Base-by-base conservation (phyloP, 92 coral and sea anemone species). In the Metridium senile region DNA sequence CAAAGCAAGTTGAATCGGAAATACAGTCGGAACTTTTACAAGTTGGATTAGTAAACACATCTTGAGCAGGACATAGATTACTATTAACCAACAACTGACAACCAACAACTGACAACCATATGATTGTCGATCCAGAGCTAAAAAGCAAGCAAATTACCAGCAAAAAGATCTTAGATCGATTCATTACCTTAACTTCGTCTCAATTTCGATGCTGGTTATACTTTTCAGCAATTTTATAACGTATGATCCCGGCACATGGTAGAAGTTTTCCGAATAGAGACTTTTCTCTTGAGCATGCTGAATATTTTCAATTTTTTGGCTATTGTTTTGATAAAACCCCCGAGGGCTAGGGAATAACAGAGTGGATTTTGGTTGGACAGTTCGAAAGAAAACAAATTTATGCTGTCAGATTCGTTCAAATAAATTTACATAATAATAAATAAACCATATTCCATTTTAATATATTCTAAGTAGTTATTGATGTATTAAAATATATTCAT, bases 41-140 rank as follows among this genome's bases (percentile, higher is more conserved):
- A 26, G 1, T 31, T 20, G 39, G 63, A 52, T 70, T 70, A 33
- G 61, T 70, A 19, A 70, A 70, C 16, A 18, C n/a, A 31, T 70
- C 75, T 27, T 9, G 11, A 47, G 0, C 33, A 20, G 62, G 61
- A 7, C 9, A 6, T 6, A 9, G 17, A 22, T 59, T 22, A 18
- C 3, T 10, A 2, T 1, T 1, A 0, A 51, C 16, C n/a, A n/a
- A n/a, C 0, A 33, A 21, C 1, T 61, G 75, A 51, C 27, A 25
- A 21, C 46, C 75, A 47, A 1, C 9, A 1, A 70, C 33, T 20
- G 57, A 46, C 32, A n/a, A 0, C 54, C 53, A 39, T 1, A 9
- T n/a, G n/a, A n/a, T 25, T 18, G 30, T 20, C 19, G 9, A 33
- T 2, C 4, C 21, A 16, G n/a, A n/a, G n/a, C 25, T 20, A 4